Percentiles rank a stretch among this genome's conserved stretches.
These are phyloP conservation scores for Percopsis omiscomaycus DNA, from an alignment of 2,797 vertebrate species.

Conservation along the genomic window DNA sequence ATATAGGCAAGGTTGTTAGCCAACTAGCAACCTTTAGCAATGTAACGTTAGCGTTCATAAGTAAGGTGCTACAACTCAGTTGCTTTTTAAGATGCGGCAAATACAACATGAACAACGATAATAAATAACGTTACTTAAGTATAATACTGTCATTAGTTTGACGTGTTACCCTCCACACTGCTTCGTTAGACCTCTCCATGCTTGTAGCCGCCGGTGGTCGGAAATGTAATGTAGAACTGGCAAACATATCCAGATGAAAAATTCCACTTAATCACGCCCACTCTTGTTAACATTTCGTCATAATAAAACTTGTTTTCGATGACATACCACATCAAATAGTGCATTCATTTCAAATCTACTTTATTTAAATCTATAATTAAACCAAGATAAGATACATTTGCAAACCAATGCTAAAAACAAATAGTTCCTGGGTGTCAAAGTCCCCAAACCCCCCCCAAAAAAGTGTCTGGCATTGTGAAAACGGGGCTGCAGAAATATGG, in stretches of 20 bases:
- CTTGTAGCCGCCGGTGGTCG: not conserved
- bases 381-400: conserved; percentile 28
- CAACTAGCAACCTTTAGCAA: no score
- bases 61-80: no score
- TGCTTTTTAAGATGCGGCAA: no score
- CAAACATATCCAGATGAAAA: not conserved
- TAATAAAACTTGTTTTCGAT: no score
- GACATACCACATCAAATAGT: not conserved
- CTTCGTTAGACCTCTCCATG: conserved; percentile 39
- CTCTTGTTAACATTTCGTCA: not conserved
- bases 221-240: not conserved
- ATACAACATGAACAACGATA: no score
- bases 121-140: not conserved
- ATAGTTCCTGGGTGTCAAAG: no score
- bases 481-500: no score
- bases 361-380: conserved; percentile 70
- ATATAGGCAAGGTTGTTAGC: no score
- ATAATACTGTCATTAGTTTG: not conserved
- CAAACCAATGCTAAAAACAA: conserved; percentile 14
- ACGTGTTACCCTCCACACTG: conserved; percentile 60
- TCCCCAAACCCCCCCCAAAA: not conserved
- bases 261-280: not conserved
- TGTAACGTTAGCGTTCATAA: no score
- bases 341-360: conserved; percentile 49
- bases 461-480: not conserved